These are phyloP conservation scores for Drosophila equinoxialis DNA, from an alignment of 1,140 invertebrate genomes.

Conservation along the genomic window DNA sequence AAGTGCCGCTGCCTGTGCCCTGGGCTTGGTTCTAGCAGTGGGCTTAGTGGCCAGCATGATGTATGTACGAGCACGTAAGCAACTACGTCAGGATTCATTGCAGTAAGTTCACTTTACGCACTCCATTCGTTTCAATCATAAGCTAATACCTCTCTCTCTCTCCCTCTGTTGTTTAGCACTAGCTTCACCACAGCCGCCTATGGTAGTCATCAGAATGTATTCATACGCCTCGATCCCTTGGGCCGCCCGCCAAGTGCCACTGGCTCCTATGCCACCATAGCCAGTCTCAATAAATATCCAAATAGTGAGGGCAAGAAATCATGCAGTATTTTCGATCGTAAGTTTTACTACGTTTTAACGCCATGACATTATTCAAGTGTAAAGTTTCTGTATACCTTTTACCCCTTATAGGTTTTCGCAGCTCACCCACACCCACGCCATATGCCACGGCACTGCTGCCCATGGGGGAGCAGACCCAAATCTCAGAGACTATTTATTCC, in stretches of 20 bases:
- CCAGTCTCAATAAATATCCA: slow-evolving; percentile 88
- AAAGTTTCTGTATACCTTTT: not conserved
- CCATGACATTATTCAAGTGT: not conserved
- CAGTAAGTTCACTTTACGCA: slow-evolving; percentile 85
- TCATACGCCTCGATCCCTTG: slow-evolving; percentile 87
- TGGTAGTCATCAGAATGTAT: slow-evolving; percentile 88
- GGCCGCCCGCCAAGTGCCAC: slow-evolving; percentile 89
- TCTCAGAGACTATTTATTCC: slow-evolving; percentile 82
- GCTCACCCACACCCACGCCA: slow-evolving; percentile 86
- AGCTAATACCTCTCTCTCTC: no score
- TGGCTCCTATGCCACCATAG: slow-evolving; percentile 91
- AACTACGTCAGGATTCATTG: slow-evolving; percentile 88
- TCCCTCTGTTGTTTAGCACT: slow-evolving; percentile 81
- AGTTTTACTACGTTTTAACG: slow-evolving; percentile 31
- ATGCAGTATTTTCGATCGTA: slow-evolving; percentile 81
- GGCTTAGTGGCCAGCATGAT: slow-evolving; percentile 88
- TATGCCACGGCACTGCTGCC: slow-evolving; percentile 84
- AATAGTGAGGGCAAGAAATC: slow-evolving; percentile 81
- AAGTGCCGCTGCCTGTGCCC: slow-evolving; percentile 90
- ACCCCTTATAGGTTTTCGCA: slow-evolving; percentile 74
- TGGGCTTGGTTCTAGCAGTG: slow-evolving; percentile 89
- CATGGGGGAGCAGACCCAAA: slow-evolving; percentile 72
- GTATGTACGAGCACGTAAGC: slow-evolving; percentile 91
- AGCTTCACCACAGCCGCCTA: slow-evolving; percentile 88
- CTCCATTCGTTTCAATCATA: not conserved